Conservation (phyloP, 2,797 vertebrate genomes). For the Synaphobranchus kaupii region DNA sequence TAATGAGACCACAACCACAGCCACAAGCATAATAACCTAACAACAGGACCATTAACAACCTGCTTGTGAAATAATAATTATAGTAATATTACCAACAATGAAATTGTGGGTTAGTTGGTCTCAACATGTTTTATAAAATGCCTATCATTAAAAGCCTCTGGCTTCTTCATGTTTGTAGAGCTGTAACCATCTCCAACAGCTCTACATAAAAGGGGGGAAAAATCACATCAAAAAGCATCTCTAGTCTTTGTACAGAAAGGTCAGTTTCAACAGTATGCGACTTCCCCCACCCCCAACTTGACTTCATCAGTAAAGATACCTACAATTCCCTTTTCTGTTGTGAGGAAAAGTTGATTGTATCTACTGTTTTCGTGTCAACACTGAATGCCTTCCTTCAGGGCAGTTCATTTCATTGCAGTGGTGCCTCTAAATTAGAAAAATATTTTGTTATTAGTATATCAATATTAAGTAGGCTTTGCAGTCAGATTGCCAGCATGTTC, state of each 20-base stretch:
- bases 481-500: slow-evolving; percentile 67
- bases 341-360: background rate
- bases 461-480: slow-evolving; percentile 61
- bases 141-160: slow-evolving; percentile 57
- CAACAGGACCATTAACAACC: slow-evolving; percentile 58
- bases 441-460: slow-evolving; percentile 70
- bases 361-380: background rate
- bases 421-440: slow-evolving; percentile 62
- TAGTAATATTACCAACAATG: slow-evolving; percentile 66
- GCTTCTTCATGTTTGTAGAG: slow-evolving; percentile 63
- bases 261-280: background rate
- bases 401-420: background rate
- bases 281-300: background rate
- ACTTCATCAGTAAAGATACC: background rate
- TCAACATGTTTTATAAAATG: slow-evolving; percentile 5
- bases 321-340: background rate
- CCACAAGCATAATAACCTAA: slow-evolving; percentile 69
- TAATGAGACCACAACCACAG: slow-evolving; percentile 55
- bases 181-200: slow-evolving; percentile 26
- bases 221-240: slow-evolving; percentile 41
- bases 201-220: slow-evolving; percentile 28
- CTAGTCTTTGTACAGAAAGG: background rate
- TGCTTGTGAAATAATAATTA: slow-evolving; percentile 62
- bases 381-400: background rate
- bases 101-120: slow-evolving; percentile 50